Evolutionary conservation across 2,797 vertebrate genomes (phyloP), one percentile per base, ranked within the genome.

Genomic region (Cynodonichthys magdalenae): DNA sequence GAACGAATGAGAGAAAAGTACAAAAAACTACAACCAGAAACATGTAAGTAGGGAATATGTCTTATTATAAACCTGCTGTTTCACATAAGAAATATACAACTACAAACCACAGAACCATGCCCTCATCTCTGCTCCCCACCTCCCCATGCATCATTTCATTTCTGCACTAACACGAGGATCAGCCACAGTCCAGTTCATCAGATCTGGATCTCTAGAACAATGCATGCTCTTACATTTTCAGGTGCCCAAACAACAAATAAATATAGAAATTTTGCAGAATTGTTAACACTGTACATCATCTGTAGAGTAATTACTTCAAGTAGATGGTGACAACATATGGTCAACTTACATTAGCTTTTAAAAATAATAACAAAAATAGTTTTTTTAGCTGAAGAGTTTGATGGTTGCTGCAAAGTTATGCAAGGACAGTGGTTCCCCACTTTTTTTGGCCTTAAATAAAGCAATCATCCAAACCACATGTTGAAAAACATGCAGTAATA

Each of bases 151-250:
- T 80, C 86, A 90, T 76, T 87, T 58, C 81, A 69, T 91, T 75
- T 79, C 88, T 82, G 86, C 81, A 91, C 82, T 65, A 89, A 88
- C 87, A 92, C 88, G 79, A 77, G 88, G 84, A 81, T 89, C 87
- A 73, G 86, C 92, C 84, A 87, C 70, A 85, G 80, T 85, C 90
- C 86, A 83, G 79, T 68, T 92, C 85, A 91, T 75, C 54, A 89
- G 81, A 86, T 74, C 80, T 63, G 81, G 87, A 88, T 87, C 90
- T 90, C 83, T 89, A 89, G 77, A 85, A 92, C 85, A 90, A 85
- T 49, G 87, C 92, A 93, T 93, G 92, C 92, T 89, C 90, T 86
- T 81, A 59, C 80, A 71, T 85, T 81, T 84, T 88, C 84, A 87
- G 68, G 60, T 90, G 87, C 88, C 87, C 80, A 57, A 80, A 86